Percentiles rank a stretch among this genome's conserved stretches.
phyloP scores from a whole-genome alignment of 2,113 vertebrate species.

The Sula dactylatra region DNA sequence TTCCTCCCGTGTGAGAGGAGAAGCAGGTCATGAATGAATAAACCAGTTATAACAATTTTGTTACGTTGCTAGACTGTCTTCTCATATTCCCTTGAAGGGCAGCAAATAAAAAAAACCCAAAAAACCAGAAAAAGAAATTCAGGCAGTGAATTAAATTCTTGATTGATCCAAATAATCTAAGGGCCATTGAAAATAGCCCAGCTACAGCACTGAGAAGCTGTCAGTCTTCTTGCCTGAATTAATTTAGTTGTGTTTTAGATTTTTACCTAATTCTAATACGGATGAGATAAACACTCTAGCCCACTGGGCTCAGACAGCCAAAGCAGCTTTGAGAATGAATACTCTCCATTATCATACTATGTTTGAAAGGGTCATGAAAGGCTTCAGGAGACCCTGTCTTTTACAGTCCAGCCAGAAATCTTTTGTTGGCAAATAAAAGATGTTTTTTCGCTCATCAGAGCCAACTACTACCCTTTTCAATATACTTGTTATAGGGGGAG shows the following conservation, averaged over 20 bases:
- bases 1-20: not conserved
- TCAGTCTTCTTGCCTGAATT: conserved; percentile 19
- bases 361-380: conserved; percentile 5
- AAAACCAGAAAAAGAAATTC: not conserved
- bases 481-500: not conserved
- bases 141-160: not conserved
- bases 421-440: conserved; percentile 56
- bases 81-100: not conserved
- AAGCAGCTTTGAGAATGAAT: conserved; percentile 48
- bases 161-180: not conserved
- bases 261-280: not conserved
- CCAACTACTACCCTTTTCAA: conserved; percentile 51
- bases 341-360: not conserved
- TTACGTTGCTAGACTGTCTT: not conserved
- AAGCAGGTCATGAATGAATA: not conserved
- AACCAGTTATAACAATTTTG: not conserved
- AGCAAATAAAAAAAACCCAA: not conserved
- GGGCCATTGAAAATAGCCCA: conserved; percentile 3
- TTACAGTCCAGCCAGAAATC: conserved; percentile 40
- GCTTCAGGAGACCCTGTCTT: conserved; percentile 2
- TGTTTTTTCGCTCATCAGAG: conserved; percentile 35
- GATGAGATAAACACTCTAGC: conserved; percentile 30
- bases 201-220: not conserved
- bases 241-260: not conserved
- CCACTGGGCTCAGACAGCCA: not conserved